phyloP scores from a whole-genome alignment of 2,888 invertebrate species.

The Laspeyria flexula region DNA sequence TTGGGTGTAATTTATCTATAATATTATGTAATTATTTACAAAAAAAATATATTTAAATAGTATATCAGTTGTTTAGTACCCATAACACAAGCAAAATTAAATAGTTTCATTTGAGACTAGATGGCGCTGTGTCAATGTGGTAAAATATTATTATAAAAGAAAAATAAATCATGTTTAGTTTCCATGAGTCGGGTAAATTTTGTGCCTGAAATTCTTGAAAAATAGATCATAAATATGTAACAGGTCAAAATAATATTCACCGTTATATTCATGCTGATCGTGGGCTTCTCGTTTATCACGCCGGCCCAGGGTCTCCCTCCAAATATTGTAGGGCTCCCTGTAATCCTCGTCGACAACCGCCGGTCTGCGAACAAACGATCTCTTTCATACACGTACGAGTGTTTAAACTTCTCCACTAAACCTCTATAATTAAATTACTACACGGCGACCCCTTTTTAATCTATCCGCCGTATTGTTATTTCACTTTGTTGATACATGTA shows the following conservation, averaged over 20 bases:
- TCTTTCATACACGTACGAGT: conserved; percentile 10
- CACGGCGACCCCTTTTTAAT: neutral
- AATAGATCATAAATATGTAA: too few relatives aligned
- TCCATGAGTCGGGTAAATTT: too few relatives aligned
- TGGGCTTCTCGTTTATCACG: conserved; percentile 71
- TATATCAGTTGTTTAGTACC: too few relatives aligned
- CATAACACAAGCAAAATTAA: too few relatives aligned
- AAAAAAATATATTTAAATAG: too few relatives aligned
- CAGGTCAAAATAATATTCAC: conserved; percentile 50
- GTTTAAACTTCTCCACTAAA: conserved; percentile 1
- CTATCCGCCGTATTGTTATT: neutral
- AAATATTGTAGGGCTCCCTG: conserved; percentile 80
- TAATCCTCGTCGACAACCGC: conserved; percentile 82
- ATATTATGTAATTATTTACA: too few relatives aligned
- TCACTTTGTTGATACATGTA: neutral
- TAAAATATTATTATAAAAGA: too few relatives aligned
- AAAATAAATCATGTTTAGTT: too few relatives aligned
- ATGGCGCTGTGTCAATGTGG: too few relatives aligned
- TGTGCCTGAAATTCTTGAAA: too few relatives aligned
- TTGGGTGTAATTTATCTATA: too few relatives aligned
- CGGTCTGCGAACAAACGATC: conserved; percentile 60
- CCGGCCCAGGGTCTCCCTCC: conserved; percentile 79
- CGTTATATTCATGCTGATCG: conserved; percentile 80
- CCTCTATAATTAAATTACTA: neutral
- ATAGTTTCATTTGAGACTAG: too few relatives aligned